Base-by-base conservation (phyloP, 1,140 invertebrate species). In the Diachasma alloeum region DNA sequence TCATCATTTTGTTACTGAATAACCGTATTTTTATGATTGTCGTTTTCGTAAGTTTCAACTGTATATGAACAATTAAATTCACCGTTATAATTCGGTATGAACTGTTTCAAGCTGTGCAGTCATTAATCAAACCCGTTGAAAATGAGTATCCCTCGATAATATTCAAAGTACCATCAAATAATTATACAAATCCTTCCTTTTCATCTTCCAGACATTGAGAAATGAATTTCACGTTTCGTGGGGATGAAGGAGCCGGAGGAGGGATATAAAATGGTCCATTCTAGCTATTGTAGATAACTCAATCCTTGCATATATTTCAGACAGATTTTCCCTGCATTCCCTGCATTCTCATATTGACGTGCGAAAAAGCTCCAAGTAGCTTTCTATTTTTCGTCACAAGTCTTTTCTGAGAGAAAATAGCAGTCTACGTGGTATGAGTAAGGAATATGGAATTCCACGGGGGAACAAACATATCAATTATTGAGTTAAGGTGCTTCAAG, bases 321-420 rank as follows among this genome's bases (percentile, higher is more conserved):
- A 22, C 53, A 19, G 53, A 59, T 59, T 59, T 59, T 24, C 19
- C 53, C 22, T 5, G 53, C 53, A 59, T 9, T 59, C 53, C 10
- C 53, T 59, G 53, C n/a, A n/a, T n/a, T 59, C 53, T 59, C 53
- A 19, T 59, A 59, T 59, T 59, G 53, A 59, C 53, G 53, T 59
- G 53, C 53, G 53, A 59, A 59, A 59, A 59, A 59, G 53, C 53
- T 19, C 13, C 53, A 59, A 59, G 53, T 59, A 59, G 53, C 53
- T 59, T 59, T 59, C 53, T 59, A 59, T 59, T 59, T 59, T 59
- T 59, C 22, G n/a, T 19, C 53, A 59, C 53, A 59, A 59, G 10
- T 59, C 53, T 26, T 59, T 59, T 59, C 11, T 4, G 2, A 22
- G 22, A 59, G 53, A 26, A 19, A 11, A 59, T 22, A 59, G 22